phyloP scores from a whole-genome alignment of 2,797 vertebrate genomes.

The Lutjanus campechanus region DNA sequence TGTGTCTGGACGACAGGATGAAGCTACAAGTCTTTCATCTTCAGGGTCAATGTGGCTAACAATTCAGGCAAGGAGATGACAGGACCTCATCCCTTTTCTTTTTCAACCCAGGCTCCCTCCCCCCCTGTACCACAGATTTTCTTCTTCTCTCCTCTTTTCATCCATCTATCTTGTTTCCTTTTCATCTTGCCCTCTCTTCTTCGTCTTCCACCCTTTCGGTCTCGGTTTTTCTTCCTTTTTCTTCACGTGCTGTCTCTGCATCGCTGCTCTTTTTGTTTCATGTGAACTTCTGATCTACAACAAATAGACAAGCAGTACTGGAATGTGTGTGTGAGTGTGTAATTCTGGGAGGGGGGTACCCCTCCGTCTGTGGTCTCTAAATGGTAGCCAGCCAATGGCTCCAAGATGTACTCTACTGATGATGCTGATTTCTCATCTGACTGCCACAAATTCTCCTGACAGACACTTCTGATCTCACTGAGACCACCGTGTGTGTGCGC shows the following conservation, averaged over 20 bases:
- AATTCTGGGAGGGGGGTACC: slow-evolving; percentile 37
- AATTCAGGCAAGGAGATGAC: slow-evolving; percentile 65
- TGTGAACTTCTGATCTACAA: slow-evolving; percentile 56
- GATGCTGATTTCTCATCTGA: slow-evolving; percentile 60
- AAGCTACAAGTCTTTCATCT: slow-evolving; percentile 69
- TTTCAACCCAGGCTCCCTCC: slow-evolving; percentile 12
- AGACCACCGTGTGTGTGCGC: slow-evolving; percentile 36
- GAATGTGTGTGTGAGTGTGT: slow-evolving; percentile 27
- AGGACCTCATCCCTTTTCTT: slow-evolving; percentile 39
- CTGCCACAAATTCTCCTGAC: slow-evolving; percentile 60
- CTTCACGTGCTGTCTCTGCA: slow-evolving; percentile 31
- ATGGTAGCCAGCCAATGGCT: slow-evolving; percentile 65
- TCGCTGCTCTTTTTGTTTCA: slow-evolving; percentile 51
- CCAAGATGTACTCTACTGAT: slow-evolving; percentile 69
- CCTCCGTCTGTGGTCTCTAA: slow-evolving; percentile 55
- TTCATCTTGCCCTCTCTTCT: slow-evolving; percentile 54
- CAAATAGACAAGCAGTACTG: slow-evolving; percentile 22
- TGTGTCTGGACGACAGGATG: slow-evolving; percentile 41
- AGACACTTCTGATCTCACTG: slow-evolving; percentile 60
- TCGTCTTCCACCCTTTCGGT: slow-evolving; percentile 35
- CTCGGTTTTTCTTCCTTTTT: slow-evolving; percentile 44
- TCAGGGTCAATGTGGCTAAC: slow-evolving; percentile 45
- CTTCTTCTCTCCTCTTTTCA: slow-evolving; percentile 13
- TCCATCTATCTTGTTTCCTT: slow-evolving; percentile 53
- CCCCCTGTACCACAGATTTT: slow-evolving; percentile 15